Percentiles rank a stretch among this genome's conserved stretches.
These are phyloP conservation scores for Ranitomeya variabilis DNA, from an alignment of 2,113 vertebrate genomes.

Conservation along the genomic window DNA sequence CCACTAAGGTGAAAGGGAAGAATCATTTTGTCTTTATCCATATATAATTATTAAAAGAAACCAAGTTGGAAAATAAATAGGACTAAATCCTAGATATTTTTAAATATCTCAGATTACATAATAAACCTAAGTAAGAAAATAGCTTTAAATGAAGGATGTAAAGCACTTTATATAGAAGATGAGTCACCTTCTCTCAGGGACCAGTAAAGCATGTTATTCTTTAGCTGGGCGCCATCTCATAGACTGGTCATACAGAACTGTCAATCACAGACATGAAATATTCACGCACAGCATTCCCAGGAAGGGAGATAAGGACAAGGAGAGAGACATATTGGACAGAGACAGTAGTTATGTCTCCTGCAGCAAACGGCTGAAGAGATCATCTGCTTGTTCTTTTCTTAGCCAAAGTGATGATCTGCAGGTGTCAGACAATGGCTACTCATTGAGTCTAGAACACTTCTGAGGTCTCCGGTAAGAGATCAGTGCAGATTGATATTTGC, in stretches of 20 bases:
- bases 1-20: no score
- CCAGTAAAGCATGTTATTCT: constrained; percentile 49
- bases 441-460: constrained; percentile 16
- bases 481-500: background rate
- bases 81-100: no score
- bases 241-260: constrained; percentile 73
- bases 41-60: no score
- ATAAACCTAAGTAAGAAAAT: background rate
- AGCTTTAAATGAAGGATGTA: constrained; percentile 32
- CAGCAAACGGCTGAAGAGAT: constrained; percentile 5
- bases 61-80: no score
- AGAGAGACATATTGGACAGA: constrained; percentile 22
- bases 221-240: constrained; percentile 73
- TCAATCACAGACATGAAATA: constrained; percentile 80
- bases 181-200: constrained; percentile 53
- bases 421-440: constrained; percentile 24
- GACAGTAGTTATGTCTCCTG: constrained; percentile 30
- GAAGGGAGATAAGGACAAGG: constrained; percentile 38
- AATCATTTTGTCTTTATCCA: no score
- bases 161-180: constrained; percentile 36
- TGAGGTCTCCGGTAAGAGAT: constrained; percentile 4
- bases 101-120: background rate
- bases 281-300: constrained; percentile 67
- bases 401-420: constrained; percentile 35
- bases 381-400: background rate